These are phyloP conservation scores for Rhagoletis pomonella DNA, from an alignment of 1,140 invertebrate genomes.

Conservation along the genomic window DNA sequence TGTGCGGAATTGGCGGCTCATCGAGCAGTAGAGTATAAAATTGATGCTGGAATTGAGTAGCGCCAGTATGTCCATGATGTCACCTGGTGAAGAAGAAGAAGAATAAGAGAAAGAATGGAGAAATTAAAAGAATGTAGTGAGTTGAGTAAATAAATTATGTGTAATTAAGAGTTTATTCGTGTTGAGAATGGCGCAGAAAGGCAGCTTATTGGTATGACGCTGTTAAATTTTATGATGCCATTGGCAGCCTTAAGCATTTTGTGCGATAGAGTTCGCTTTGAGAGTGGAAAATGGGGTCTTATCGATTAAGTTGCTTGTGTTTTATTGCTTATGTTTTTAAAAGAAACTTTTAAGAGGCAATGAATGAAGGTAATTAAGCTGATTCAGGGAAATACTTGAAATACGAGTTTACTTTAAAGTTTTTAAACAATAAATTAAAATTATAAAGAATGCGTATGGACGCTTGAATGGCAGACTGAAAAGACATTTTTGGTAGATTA, in stretches of 20 bases:
- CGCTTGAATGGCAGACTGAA: too few relatives aligned
- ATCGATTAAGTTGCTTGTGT: too few relatives aligned
- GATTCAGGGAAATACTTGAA: too few relatives aligned
- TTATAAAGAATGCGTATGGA: too few relatives aligned
- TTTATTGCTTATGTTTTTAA: too few relatives aligned
- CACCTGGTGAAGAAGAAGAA: slow-evolving; percentile 76
- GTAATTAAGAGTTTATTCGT: neutral
- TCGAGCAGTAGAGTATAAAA: slow-evolving; percentile 98
- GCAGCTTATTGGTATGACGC: neutral
- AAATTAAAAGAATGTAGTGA: neutral
- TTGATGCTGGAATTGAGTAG: slow-evolving; percentile 97
- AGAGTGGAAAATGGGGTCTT: too few relatives aligned
- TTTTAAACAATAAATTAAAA: too few relatives aligned
- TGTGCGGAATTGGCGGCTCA: slow-evolving; percentile 95
- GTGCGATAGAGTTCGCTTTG: too few relatives aligned
- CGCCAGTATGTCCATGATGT: slow-evolving; percentile 95
- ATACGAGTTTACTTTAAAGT: too few relatives aligned
- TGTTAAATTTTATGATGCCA: neutral
- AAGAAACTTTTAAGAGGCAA: too few relatives aligned
- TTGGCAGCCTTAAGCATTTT: neutral
- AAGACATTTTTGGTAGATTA: too few relatives aligned
- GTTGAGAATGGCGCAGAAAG: neutral
- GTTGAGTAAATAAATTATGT: neutral
- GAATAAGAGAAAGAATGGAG: slow-evolving; percentile 6
- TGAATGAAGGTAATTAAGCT: too few relatives aligned